A percentile compares a stretch with the other conserved stretches of the same genome.
Evolutionary conservation across 2,113 vertebrate genomes (phyloP).

Genomic region (Centrocercus urophasianus): DNA sequence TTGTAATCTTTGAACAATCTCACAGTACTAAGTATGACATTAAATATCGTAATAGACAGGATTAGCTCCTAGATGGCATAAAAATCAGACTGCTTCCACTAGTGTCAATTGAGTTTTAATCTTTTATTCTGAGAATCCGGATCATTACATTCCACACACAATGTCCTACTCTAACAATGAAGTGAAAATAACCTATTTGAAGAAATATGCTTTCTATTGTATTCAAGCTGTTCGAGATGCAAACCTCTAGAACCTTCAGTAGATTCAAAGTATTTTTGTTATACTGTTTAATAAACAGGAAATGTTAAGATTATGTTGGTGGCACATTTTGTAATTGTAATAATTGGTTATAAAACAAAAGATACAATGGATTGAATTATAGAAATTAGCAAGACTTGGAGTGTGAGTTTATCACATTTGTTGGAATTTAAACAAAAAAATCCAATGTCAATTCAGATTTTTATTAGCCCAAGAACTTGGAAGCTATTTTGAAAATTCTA

Average conservation of each 20-base stretch:
- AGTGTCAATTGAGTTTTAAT: neutral
- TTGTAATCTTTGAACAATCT: neutral
- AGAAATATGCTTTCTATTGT: neutral
- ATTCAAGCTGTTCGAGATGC: neutral
- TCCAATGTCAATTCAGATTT: neutral
- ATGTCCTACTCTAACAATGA: neutral
- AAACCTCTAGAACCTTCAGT: neutral
- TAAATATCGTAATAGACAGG: neutral
- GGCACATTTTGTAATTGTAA: neutral
- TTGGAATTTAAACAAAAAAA: constrained; percentile 16
- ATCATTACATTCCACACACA: neutral
- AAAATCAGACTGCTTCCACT: neutral
- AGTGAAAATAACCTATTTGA: neutral
- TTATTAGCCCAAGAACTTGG: neutral
- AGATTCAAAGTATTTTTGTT: neutral
- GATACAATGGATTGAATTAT: neutral
- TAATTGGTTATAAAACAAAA: neutral
- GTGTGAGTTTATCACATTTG: neutral
- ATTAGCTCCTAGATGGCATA: neutral
- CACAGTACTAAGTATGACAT: neutral
- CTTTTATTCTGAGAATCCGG: neutral
- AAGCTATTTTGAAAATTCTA: constrained; percentile 8
- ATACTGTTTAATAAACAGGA: neutral
- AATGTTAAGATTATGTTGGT: neutral
- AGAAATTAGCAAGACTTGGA: neutral